Evolutionary conservation across 2,888 invertebrate genomes (phyloP), one percentile per base, ranked within the genome.

Genomic region (Calliphora vomitoria): DNA sequence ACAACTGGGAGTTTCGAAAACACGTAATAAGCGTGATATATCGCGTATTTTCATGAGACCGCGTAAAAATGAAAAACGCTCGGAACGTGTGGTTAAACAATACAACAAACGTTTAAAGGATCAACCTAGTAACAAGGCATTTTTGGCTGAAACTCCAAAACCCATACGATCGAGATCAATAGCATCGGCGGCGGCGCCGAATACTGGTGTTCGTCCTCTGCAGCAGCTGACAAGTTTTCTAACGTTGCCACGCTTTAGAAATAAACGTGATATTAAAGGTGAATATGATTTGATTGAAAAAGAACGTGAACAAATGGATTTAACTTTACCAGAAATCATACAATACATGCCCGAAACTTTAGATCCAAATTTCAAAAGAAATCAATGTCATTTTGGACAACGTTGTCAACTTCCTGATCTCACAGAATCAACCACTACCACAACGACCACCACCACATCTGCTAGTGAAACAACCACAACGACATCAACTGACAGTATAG

Each of bases 311-410:
- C 89, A 91, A 11, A 85, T 90, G 11, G 93, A 93, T 84, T 84
- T 93, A 6, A 92, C 92, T 8, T 89, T 91, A n/a, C 93, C 93
- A 4, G 93, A 93, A 89, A 92, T 93, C 25, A 91, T 93, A 88
- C 93, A 93, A 83, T 93, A 90, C 55, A 92, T 93, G 93, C 93
- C 93, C 3, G 93, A 93, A 88, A 91, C 93, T 0, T 87, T 92
- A 64, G 90, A 90, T 89, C 91, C 93, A 0, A 89, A 90, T 74
- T 93, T 92, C 20, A 91, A 91, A 87, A 91, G 90, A 15, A 92
- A 92, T 3, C 92, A 91, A 71, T 93, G 93, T 72, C 90, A 91
- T 41, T 90, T 90, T 75, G 92, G 91, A 18, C 92, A 92, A 47
- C 18, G 38, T 8, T 31, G 20, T 31, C 18, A 58, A 4, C 64